A percentile compares a stretch with the other conserved stretches of the same genome.
Conservation (phyloP, 1,140 invertebrate genomes). For the Pissodes strobi region DNA sequence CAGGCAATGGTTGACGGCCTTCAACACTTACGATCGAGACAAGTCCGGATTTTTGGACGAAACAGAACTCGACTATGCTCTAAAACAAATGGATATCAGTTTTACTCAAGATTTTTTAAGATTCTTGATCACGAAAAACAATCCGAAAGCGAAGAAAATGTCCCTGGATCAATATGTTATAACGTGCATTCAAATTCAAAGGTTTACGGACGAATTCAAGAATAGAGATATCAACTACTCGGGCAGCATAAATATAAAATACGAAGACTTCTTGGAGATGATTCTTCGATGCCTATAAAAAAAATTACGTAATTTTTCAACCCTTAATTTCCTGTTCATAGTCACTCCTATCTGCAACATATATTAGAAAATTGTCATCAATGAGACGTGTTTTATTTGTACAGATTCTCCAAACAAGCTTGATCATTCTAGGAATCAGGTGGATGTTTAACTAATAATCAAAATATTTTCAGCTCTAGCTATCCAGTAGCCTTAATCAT, state of each 20-base stretch:
- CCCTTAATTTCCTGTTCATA: no score
- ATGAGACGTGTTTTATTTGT: no score
- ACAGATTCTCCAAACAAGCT: no score
- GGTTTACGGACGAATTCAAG: conserved; percentile 51
- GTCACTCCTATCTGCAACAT: no score
- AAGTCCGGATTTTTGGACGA: conserved; percentile 46
- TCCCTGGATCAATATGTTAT: conserved; percentile 51
- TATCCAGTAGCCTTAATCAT: no score
- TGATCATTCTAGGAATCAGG: no score
- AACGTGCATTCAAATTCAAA: conserved; percentile 51
- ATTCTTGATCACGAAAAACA: conserved; percentile 46
- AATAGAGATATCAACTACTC: conserved; percentile 45
- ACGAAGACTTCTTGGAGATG: conserved; percentile 52
- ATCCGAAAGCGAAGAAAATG: conserved; percentile 46
- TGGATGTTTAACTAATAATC: no score
- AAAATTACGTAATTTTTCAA: no score
- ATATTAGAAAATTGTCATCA: no score
- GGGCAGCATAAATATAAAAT: conserved; percentile 48
- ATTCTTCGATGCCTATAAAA: conserved; percentile 43
- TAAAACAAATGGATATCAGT: conserved; percentile 49
- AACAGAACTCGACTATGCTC: conserved; percentile 44
- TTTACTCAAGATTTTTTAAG: conserved; percentile 48
- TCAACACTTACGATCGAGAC: conserved; percentile 46
- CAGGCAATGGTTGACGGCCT: conserved; percentile 50
- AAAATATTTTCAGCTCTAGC: no score